Conservation (phyloP, 2,888 invertebrate genomes). For the Apodemia zela region DNA sequence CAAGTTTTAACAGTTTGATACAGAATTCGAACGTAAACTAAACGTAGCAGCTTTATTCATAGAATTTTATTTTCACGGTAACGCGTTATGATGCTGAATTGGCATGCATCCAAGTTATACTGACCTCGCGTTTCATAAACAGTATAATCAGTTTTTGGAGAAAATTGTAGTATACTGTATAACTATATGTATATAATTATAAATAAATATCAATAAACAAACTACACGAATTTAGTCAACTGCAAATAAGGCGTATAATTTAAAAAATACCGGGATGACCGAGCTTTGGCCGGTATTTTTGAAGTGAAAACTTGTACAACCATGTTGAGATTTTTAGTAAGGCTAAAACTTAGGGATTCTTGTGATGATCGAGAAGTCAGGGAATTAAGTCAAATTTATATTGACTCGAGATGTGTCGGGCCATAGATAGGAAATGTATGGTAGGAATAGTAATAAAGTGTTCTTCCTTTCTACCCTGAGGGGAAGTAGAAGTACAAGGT, state of each 20-base stretch:
- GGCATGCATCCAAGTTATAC: slow-evolving; percentile 52
- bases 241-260: neutral
- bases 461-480: too few species aligned
- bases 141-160: slow-evolving; percentile 11
- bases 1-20: slow-evolving; percentile 21
- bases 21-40: slow-evolving; percentile 29
- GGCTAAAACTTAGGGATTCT: too few species aligned
- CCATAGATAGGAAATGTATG: too few species aligned
- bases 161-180: neutral
- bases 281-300: too few species aligned
- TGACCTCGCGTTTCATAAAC: slow-evolving; percentile 21
- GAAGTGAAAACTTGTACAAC: too few species aligned
- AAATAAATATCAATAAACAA: neutral
- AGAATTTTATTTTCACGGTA: slow-evolving; percentile 71
- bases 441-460: too few species aligned
- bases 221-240: neutral
- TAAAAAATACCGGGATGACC: too few species aligned
- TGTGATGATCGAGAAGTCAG: too few species aligned
- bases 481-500: too few species aligned
- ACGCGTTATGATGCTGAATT: slow-evolving; percentile 46
- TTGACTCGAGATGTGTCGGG: too few species aligned
- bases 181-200: neutral
- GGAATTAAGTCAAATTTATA: too few species aligned
- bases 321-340: too few species aligned
- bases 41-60: slow-evolving; percentile 58